phyloP scores from a whole-genome alignment of 2,797 vertebrate species.

The Spinus pinus region DNA sequence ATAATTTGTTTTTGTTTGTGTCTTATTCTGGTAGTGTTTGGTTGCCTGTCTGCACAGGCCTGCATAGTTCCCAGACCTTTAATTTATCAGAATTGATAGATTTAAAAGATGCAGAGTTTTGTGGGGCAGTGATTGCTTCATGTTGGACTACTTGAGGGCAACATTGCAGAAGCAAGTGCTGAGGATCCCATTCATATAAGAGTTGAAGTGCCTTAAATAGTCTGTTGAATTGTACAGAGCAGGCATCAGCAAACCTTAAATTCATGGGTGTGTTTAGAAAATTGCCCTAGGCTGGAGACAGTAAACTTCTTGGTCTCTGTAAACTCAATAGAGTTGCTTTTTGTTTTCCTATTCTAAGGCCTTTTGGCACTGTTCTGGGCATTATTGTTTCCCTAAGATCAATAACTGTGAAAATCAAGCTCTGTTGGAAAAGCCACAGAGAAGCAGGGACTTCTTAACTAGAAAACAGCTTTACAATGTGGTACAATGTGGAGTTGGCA shows the following conservation, averaged over 20 bases:
- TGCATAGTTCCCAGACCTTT: neutral
- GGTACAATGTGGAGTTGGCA: constrained; percentile 46
- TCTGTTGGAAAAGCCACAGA: neutral
- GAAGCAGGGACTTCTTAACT: neutral
- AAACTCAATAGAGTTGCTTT: neutral
- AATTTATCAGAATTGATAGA: neutral
- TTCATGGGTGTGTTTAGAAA: neutral
- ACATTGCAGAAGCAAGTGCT: neutral
- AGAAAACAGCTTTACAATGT: constrained; percentile 29
- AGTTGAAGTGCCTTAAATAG: neutral
- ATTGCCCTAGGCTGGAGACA: neutral
- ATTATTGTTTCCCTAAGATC: neutral
- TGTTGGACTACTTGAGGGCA: neutral
- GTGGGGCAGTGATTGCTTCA: neutral
- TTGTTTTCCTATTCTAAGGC: neutral
- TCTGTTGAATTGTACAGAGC: neutral
- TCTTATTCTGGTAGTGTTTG: neutral
- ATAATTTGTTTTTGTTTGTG: neutral
- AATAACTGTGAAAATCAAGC: neutral
- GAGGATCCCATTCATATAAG: neutral
- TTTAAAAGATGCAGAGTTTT: neutral
- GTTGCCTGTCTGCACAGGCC: neutral
- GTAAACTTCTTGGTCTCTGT: neutral
- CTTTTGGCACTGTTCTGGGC: neutral
- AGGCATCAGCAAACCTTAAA: neutral